Conservation (phyloP, 2,888 invertebrate genomes). For the Junonia oenone region DNA sequence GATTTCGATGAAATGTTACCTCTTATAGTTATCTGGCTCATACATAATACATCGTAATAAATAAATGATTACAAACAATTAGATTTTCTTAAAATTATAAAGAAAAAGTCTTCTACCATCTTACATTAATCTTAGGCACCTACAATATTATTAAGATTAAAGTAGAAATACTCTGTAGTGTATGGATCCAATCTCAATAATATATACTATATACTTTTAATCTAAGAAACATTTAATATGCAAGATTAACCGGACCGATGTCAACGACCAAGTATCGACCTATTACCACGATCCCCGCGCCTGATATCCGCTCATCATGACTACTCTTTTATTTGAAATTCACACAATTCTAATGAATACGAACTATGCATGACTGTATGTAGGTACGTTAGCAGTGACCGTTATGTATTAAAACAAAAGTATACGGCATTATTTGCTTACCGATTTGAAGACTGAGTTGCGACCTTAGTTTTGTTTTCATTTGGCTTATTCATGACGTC, state of each 20-base stretch:
- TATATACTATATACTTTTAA: too few relatives aligned
- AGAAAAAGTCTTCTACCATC: too few relatives aligned
- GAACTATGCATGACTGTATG: not conserved
- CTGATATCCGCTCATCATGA: conserved; percentile 11
- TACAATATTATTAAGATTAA: too few relatives aligned
- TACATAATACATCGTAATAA: too few relatives aligned
- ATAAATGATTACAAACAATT: too few relatives aligned
- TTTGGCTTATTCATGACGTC: conserved; percentile 56
- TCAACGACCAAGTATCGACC: conserved; percentile 29
- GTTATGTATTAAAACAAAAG: conserved; percentile 8
- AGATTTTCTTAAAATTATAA: too few relatives aligned
- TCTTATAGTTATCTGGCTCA: too few relatives aligned
- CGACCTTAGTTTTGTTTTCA: conserved; percentile 57
- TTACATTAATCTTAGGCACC: too few relatives aligned
- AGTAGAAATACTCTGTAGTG: too few relatives aligned
- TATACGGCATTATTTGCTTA: conserved; percentile 6
- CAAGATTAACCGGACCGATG: conserved; percentile 12
- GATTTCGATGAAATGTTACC: too few relatives aligned
- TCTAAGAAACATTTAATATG: too few relatives aligned
- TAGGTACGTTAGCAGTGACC: conserved; percentile 10
- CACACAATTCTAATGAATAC: conserved; percentile 14
- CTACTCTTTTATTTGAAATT: conserved; percentile 14
- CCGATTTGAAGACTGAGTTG: conserved; percentile 26
- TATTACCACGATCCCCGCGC: conserved; percentile 6
- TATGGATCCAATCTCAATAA: too few relatives aligned